These are phyloP conservation scores for Coptotermes formosanus DNA, from an alignment of 1,140 invertebrate species.

Conservation along the genomic window DNA sequence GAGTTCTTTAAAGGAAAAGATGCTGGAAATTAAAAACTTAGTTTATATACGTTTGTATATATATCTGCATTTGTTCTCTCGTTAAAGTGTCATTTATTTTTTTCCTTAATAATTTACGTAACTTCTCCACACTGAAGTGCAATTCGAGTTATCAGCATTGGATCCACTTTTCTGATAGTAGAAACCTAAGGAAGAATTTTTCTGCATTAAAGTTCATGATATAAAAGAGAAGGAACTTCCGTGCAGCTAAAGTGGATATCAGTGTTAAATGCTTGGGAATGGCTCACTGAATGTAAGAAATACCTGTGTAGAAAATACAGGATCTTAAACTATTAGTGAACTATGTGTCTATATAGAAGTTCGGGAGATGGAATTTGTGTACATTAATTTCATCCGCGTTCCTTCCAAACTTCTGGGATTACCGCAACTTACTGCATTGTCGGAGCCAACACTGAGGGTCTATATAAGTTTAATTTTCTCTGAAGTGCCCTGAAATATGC, in stretches of 20 bases:
- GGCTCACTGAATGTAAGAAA: background rate
- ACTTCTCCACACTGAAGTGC: too few relatives aligned
- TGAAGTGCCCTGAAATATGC: background rate
- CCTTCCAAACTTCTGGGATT: background rate
- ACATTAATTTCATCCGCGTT: background rate
- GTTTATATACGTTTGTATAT: too few relatives aligned
- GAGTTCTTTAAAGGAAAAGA: too few relatives aligned
- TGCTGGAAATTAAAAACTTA: too few relatives aligned
- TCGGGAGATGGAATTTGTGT: background rate
- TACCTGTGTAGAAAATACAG: background rate
- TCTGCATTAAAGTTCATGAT: background rate
- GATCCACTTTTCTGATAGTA: background rate
- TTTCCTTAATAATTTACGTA: too few relatives aligned
- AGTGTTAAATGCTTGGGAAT: background rate
- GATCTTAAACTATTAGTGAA: background rate
- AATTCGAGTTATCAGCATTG: background rate
- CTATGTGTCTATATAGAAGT: background rate
- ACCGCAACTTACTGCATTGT: background rate
- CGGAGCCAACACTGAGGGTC: background rate
- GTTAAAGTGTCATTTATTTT: too few relatives aligned
- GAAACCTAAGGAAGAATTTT: background rate
- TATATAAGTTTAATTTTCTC: background rate
- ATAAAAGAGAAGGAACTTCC: background rate
- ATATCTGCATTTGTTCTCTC: too few relatives aligned
- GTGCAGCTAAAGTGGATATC: background rate